A percentile compares a stretch with the other conserved stretches of the same genome.
Evolutionary conservation across 2,113 vertebrate species (phyloP).

Genomic region (Serinus canaria): DNA sequence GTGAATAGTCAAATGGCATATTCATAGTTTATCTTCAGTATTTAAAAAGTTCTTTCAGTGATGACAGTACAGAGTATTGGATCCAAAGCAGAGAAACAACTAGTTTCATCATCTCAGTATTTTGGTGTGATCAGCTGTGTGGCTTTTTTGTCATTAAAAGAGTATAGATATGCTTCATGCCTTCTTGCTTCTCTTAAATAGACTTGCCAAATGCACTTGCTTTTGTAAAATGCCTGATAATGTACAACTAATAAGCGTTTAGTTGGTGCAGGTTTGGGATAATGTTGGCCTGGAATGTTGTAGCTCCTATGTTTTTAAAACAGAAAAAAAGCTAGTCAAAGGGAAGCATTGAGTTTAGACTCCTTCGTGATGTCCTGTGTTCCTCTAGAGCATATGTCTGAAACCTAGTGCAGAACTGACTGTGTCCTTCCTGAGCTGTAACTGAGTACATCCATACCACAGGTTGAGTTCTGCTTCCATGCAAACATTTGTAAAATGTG

Average conservation of each 20-base stretch:
- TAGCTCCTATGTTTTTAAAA: not conserved
- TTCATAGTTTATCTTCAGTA: not conserved
- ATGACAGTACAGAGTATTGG: not conserved
- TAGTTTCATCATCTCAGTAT: not conserved
- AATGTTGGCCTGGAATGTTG: not conserved
- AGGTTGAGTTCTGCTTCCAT: not conserved
- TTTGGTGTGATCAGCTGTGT: not conserved
- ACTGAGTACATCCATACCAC: not conserved
- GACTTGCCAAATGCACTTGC: not conserved
- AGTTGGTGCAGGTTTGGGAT: not conserved
- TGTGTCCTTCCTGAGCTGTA: not conserved
- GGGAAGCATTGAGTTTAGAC: not conserved
- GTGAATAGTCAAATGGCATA: not conserved
- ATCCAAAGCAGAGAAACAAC: not conserved
- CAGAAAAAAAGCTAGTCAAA: not conserved
- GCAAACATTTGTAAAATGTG: not conserved
- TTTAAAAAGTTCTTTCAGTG: not conserved
- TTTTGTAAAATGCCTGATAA: not conserved
- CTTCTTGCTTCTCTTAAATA: not conserved
- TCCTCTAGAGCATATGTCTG: not conserved
- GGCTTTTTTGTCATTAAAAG: not conserved
- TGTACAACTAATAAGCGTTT: not conserved
- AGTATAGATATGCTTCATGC: not conserved
- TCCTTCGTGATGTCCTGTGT: not conserved
- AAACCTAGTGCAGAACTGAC: not conserved